Conservation (phyloP, 2,797 vertebrate species). For the Rhynchotus rufescens region DNA sequence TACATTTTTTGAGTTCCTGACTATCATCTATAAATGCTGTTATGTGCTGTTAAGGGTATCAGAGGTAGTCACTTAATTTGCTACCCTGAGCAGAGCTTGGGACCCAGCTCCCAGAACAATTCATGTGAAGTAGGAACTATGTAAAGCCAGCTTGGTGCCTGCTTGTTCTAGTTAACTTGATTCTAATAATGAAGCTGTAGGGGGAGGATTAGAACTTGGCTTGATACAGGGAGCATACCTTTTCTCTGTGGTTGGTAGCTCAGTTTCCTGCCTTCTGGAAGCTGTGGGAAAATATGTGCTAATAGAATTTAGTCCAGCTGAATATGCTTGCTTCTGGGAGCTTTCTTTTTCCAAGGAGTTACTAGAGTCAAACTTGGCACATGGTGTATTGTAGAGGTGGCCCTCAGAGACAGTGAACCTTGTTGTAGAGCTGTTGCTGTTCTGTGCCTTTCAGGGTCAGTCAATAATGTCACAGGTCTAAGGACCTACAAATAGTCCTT, state of each 20-base stretch:
- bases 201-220: neutral
- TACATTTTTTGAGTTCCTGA: neutral
- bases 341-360: neutral
- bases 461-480: neutral
- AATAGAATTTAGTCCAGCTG: neutral
- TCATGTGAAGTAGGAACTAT: neutral
- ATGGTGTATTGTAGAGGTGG: neutral
- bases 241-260: neutral
- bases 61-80: neutral
- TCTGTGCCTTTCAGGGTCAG: neutral
- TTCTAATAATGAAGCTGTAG: neutral
- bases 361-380: neutral
- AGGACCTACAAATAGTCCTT: neutral
- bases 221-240: rapidly evolving
- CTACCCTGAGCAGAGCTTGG: neutral
- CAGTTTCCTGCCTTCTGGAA: neutral
- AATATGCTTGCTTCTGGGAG: neutral
- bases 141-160: neutral
- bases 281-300: neutral
- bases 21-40: neutral
- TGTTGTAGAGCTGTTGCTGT: neutral
- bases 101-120: neutral
- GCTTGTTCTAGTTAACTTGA: neutral
- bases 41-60: neutral
- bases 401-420: neutral